Evolutionary conservation across 1,140 invertebrate species (phyloP).

Genomic region (Scaptodrosophila lebanonensis): DNA sequence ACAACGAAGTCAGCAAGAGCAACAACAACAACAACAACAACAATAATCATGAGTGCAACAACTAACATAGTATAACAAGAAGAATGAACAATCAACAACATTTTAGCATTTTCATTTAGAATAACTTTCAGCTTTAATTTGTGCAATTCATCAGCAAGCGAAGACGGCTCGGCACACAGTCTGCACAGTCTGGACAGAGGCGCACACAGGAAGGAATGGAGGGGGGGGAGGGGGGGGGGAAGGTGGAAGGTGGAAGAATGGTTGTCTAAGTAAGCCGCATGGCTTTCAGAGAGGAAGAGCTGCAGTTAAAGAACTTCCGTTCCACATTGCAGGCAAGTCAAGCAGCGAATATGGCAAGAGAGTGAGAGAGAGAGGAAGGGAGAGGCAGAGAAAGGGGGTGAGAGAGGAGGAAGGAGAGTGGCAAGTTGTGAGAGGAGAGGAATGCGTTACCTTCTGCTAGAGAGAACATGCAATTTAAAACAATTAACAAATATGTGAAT

Average conservation of each 20-base stretch:
- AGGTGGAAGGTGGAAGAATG: constrained; percentile 3
- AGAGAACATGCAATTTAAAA: constrained; percentile 49
- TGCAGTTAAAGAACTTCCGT: constrained; percentile 53
- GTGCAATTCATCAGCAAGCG: constrained; percentile 43
- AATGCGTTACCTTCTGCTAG: no score
- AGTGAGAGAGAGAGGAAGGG: not conserved
- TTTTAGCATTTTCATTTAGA: constrained; percentile 53
- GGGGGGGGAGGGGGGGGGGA: not conserved
- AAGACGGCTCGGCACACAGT: not conserved
- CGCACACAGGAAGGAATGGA: no score
- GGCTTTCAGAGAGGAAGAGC: constrained; percentile 3
- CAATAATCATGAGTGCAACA: constrained; percentile 10
- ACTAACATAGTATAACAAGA: not conserved
- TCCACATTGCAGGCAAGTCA: constrained; percentile 32
- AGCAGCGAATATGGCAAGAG: constrained; percentile 21
- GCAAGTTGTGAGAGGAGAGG: constrained; percentile 19
- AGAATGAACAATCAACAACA: constrained; percentile 27
- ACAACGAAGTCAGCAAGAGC: not conserved
- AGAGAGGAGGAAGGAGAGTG: constrained; percentile 1
- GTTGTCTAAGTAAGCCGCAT: not conserved
- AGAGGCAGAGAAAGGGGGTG: not conserved
- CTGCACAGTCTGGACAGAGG: not conserved
- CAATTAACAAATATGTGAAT: constrained; percentile 56
- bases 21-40: not conserved
- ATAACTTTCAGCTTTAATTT: constrained; percentile 54